phyloP scores from a whole-genome alignment of 2,888 invertebrate species.

The Tipula unca region DNA sequence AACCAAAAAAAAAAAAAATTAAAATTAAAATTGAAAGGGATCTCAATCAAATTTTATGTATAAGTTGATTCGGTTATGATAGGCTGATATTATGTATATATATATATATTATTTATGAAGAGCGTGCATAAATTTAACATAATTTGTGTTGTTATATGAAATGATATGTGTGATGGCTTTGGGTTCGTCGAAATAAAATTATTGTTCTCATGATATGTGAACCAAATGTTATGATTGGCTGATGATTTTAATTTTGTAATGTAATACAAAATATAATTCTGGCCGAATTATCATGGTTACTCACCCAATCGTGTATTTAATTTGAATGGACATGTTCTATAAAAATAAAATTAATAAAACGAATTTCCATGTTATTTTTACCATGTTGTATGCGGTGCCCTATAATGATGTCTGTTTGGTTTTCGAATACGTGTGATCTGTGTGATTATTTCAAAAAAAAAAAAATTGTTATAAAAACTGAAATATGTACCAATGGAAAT shows the following conservation, averaged over 20 bases:
- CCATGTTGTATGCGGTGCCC: too few relatives aligned
- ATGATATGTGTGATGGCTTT: not conserved
- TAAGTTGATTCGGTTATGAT: not conserved
- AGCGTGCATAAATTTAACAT: constrained; percentile 8
- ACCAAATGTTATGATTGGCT: not conserved
- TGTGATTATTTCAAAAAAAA: not conserved
- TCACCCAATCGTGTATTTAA: not conserved
- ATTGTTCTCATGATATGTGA: not conserved
- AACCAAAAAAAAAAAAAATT: not conserved
- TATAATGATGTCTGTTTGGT: not conserved
- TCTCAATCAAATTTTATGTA: not conserved
- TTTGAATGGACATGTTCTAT: not conserved
- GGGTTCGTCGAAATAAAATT: not conserved
- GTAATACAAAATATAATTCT: not conserved
- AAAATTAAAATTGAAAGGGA: not conserved
- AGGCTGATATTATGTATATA: not conserved
- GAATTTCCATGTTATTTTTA: too few relatives aligned
- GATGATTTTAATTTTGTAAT: not conserved
- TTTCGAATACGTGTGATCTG: not conserved
- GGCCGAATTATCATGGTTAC: not conserved
- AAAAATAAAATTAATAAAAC: too few relatives aligned
- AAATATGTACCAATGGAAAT: not conserved
- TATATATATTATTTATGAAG: not conserved
- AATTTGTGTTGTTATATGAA: not conserved
- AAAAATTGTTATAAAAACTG: too few relatives aligned